A percentile compares a stretch with the other conserved stretches of the same genome.
Evolutionary conservation across 1,140 invertebrate species (phyloP).

Genomic region (Dendroctonus ponderosae): DNA sequence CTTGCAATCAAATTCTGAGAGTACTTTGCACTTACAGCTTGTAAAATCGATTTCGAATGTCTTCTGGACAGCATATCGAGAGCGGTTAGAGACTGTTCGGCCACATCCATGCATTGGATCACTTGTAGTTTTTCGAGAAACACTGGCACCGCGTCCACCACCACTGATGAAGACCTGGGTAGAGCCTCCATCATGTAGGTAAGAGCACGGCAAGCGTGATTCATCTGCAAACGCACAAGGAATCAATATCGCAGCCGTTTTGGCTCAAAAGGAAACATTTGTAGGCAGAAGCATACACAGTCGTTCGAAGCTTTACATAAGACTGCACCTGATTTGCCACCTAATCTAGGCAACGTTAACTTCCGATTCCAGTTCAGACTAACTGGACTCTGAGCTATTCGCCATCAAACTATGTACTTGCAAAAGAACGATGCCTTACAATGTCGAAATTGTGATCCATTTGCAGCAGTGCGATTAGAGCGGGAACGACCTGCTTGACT

Average conservation of each 20-base stretch:
- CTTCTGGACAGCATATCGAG: constrained; percentile 94
- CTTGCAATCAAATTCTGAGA: too few relatives aligned
- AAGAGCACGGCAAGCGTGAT: constrained; percentile 95
- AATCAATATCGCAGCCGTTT: too few relatives aligned
- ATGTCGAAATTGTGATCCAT: constrained; percentile 99
- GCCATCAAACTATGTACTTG: background rate
- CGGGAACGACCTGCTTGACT: constrained; percentile 95
- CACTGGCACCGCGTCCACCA: constrained; percentile 95
- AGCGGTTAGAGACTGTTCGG: constrained; percentile 94
- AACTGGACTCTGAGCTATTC: background rate
- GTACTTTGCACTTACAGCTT: constrained; percentile 67
- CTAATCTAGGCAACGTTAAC: constrained; percentile 16
- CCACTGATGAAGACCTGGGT: constrained; percentile 91
- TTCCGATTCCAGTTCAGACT: too few relatives aligned
- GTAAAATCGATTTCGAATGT: constrained; percentile 94
- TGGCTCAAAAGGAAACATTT: constrained; percentile 8
- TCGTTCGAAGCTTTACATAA: constrained; percentile 36
- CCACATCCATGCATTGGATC: constrained; percentile 99
- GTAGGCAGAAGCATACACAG: constrained; percentile 43
- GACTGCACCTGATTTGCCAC: constrained; percentile 41
- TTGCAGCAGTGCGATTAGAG: constrained; percentile 81
- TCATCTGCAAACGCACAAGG: constrained; percentile 70
- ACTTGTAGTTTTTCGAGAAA: constrained; percentile 95
- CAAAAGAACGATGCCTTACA: constrained; percentile 54
- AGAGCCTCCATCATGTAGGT: constrained; percentile 99